Conservation (phyloP, 2,888 invertebrate genomes). For the Gastracanthus pulcherrimus region DNA sequence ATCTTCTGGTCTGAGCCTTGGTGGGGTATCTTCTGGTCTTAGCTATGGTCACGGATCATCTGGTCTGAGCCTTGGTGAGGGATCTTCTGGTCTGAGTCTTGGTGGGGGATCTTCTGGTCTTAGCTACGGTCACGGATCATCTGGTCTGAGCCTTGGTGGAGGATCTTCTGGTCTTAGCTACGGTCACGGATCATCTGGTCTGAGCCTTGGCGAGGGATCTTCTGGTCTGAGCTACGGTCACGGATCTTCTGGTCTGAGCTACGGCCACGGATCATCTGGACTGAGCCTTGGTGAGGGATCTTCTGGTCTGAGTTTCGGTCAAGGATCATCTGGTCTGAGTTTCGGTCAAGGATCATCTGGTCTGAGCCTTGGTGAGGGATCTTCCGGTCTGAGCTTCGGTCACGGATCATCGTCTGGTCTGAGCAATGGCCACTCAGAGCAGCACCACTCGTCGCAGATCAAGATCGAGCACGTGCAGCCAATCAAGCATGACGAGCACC, state of each 20-base stretch:
- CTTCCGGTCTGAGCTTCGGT: neutral
- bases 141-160: neutral
- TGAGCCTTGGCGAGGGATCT: neutral
- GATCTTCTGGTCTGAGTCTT: too few relatives aligned
- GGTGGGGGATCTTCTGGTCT: too few relatives aligned
- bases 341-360: neutral
- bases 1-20: too few relatives aligned
- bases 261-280: neutral
- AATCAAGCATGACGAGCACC: neutral
- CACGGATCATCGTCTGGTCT: neutral
- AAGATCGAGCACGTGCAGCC: neutral
- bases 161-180: neutral
- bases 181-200: neutral
- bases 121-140: neutral
- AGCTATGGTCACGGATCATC: too few relatives aligned
- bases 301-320: neutral
- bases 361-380: neutral
- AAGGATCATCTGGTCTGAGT: neutral
- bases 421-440: slow-evolving; percentile 1
- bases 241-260: neutral
- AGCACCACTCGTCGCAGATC: neutral
- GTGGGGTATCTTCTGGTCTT: too few relatives aligned
- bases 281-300: neutral
- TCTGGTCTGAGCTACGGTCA: neutral
- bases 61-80: too few relatives aligned